Conservation (phyloP, 2,888 invertebrate species). For the Megaustenia siamemsis region DNA sequence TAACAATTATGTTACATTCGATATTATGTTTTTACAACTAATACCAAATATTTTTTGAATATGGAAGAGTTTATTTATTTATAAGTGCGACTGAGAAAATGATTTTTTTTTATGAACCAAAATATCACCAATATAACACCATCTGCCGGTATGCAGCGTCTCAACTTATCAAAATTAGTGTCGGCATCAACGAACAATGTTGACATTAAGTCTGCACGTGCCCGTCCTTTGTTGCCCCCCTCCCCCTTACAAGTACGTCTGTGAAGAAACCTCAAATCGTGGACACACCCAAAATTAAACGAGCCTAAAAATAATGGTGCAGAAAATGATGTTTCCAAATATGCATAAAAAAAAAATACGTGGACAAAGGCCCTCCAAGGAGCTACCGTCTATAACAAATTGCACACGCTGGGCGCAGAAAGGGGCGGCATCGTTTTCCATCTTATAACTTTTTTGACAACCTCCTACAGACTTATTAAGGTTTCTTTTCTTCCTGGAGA, state of each 20-base stretch:
- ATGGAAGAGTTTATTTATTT: no score
- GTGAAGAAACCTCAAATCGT: neutral
- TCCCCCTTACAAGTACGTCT: neutral
- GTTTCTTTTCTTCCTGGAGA: slow-evolving; percentile 36
- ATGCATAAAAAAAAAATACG: slow-evolving; percentile 1
- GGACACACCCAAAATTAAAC: neutral
- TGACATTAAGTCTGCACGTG: neutral
- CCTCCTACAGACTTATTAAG: slow-evolving; percentile 40
- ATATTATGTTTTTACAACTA: no score
- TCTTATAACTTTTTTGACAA: slow-evolving; percentile 45
- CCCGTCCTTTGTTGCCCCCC: neutral
- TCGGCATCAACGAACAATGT: neutral
- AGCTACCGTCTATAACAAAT: neutral
- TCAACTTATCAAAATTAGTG: neutral
- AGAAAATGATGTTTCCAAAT: neutral
- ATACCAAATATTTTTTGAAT: no score
- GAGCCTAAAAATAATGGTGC: neutral
- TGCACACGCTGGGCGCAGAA: slow-evolving; percentile 26
- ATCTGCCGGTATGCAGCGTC: neutral
- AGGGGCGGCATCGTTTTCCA: slow-evolving; percentile 22
- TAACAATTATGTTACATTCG: no score
- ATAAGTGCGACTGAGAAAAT: no score
- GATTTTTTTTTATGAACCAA: no score
- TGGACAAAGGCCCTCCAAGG: slow-evolving; percentile 32
- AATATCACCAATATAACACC: neutral